phyloP scores from a whole-genome alignment of 2,888 invertebrate species.

The Archips crataeganus region DNA sequence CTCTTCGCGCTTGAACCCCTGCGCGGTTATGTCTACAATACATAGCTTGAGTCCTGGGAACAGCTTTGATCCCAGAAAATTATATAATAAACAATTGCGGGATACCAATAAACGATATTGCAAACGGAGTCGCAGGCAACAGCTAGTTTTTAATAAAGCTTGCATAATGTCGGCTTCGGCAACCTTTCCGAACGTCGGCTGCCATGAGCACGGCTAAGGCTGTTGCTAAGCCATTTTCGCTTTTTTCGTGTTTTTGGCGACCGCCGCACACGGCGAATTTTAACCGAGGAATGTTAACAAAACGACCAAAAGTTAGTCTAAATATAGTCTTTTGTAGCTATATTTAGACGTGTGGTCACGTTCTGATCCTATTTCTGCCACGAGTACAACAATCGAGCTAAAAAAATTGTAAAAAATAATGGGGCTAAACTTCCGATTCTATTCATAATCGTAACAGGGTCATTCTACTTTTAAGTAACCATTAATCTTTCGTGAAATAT shows the following conservation, averaged over 20 bases:
- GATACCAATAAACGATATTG: no score
- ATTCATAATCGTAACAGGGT: no score
- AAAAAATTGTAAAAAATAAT: no score
- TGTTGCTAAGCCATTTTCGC: constrained; percentile 61
- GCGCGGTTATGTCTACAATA: no score
- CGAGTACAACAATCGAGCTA: background rate
- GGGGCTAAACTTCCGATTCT: no score
- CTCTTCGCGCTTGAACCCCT: no score
- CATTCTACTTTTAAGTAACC: no score
- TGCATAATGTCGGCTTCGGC: background rate
- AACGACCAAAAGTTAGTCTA: background rate
- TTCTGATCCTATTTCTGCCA: background rate
- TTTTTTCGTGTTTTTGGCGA: constrained; percentile 2
- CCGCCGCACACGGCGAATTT: constrained; percentile 12
- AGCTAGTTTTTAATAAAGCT: background rate
- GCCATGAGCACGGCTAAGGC: constrained; percentile 48
- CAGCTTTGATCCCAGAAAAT: no score
- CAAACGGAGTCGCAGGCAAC: background rate
- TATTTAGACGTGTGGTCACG: constrained; percentile 1
- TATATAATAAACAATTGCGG: no score
- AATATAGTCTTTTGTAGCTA: background rate
- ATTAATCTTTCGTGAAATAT: no score
- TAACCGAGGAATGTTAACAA: constrained; percentile 7
- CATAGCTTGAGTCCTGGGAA: no score
- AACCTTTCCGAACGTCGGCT: background rate